Evolutionary conservation across 2,797 vertebrate genomes (phyloP), one percentile per base, ranked within the genome.

Genomic region (Argya squamiceps): DNA sequence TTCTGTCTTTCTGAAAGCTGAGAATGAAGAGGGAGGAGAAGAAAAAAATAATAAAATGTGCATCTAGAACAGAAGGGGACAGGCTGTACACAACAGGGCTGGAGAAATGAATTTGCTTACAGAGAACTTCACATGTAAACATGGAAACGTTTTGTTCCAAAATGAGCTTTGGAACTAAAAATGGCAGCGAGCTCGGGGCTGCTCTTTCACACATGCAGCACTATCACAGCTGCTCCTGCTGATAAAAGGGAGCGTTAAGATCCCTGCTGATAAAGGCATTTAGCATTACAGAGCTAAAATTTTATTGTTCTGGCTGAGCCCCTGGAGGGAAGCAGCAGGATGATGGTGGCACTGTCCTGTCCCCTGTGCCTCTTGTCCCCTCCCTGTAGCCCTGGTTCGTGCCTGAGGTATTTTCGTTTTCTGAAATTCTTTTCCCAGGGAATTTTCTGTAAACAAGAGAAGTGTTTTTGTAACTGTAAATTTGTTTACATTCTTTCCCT

Each of bases 141-240:
- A 64, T 8, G 0, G 9, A 75, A 77, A 27, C 2, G 2, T 24
- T 89, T 36, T 34, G 30, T 56, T 58, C 55, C 55, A 46, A 92
- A 89, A 79, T 12, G 19, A 85, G n/a, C 55, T 92, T 68, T 92
- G 75, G 36, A 92, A 59, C 73, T 60, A 46, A 88, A 93, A 84
- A 52, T 5, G 67, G 37, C 73, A 46, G 15, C 3, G 2, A 3
- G 36, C 88, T 18, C 20, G 7, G 55, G 29, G 65, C 50, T 84
- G 79, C 44, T 91, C 62, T 62, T 32, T 29, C 63, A 50, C 41
- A 44, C 14, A 13, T 19, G 8, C 15, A 32, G 37, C 73, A 65
- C 70, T 63, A 60, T 60, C 88, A 29, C 80, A 84, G 77, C 60
- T 74, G 74, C 7, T 11, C 77, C 67, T 24, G 7, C 56, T 36